A percentile compares a stretch with the other conserved stretches of the same genome.
Evolutionary conservation across 2,888 invertebrate genomes (phyloP).

Genomic region (Zaprionus lineosus): DNA sequence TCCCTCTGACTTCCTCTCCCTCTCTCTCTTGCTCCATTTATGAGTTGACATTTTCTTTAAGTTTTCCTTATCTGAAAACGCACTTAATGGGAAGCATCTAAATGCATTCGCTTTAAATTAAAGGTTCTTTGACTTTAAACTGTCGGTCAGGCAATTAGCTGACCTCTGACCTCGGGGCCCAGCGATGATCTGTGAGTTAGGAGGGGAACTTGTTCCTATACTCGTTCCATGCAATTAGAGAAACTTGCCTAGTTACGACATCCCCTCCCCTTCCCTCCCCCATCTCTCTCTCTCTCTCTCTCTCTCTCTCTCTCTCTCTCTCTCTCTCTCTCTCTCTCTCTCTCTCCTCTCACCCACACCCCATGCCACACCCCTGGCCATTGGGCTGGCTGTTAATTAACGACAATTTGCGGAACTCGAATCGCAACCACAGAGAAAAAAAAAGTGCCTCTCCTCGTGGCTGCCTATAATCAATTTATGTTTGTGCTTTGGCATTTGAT

Average conservation of each 20-base stretch:
- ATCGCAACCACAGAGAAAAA: too few species aligned
- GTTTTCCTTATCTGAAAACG: constrained; percentile 23
- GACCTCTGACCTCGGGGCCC: constrained; percentile 62
- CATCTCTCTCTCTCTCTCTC: not conserved
- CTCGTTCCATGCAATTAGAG: constrained; percentile 59
- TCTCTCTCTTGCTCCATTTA: too few species aligned
- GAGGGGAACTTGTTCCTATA: not conserved
- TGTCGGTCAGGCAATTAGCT: constrained; percentile 66
- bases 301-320: too few species aligned
- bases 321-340: too few species aligned
- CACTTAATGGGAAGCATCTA: too few species aligned
- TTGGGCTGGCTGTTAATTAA: constrained; percentile 56
- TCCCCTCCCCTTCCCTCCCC: too few species aligned
- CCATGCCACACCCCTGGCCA: too few species aligned
- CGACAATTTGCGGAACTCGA: constrained; percentile 59
- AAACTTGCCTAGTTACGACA: constrained; percentile 41
- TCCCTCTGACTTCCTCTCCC: too few species aligned
- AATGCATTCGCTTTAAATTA: constrained; percentile 45
- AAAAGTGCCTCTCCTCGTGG: too few species aligned
- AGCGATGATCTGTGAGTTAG: constrained; percentile 8
- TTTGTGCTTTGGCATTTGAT: constrained; percentile 64
- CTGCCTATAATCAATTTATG: constrained; percentile 70
- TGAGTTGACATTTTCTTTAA: constrained; percentile 22
- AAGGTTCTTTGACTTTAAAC: constrained; percentile 65
- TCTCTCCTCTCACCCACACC: too few species aligned